Percentiles rank a stretch among this genome's conserved stretches.
Evolutionary conservation across 2,888 invertebrate genomes (phyloP).

Genomic region (Reticulitermes lucifugus): DNA sequence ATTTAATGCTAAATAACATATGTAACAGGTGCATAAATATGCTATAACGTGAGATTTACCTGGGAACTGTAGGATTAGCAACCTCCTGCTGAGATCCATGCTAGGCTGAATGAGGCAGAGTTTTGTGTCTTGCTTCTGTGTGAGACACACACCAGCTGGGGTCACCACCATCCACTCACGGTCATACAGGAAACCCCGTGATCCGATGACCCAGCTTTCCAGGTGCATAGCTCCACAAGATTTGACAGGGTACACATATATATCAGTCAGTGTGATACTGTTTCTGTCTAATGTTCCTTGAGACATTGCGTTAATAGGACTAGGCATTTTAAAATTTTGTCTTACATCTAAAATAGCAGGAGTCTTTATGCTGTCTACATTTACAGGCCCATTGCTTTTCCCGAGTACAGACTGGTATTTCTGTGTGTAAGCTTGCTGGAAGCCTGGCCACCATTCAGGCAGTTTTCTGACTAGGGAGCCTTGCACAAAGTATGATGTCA

Average conservation of each 20-base stretch:
- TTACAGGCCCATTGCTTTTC: neutral
- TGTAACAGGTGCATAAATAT: too few species aligned
- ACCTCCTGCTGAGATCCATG: slow-evolving; percentile 71
- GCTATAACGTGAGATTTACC: slow-evolving; percentile 62
- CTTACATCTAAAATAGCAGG: neutral
- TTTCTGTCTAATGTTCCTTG: neutral
- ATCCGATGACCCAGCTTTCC: slow-evolving; percentile 77
- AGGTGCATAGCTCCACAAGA: slow-evolving; percentile 87
- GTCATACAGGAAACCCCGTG: slow-evolving; percentile 87
- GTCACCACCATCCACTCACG: slow-evolving; percentile 94
- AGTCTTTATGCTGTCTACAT: neutral
- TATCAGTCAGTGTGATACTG: slow-evolving; percentile 61
- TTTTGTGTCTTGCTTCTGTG: slow-evolving; percentile 85
- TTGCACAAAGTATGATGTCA: slow-evolving; percentile 79
- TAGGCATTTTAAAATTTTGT: neutral
- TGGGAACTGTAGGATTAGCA: slow-evolving; percentile 71
- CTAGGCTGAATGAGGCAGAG: slow-evolving; percentile 83
- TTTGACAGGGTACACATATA: slow-evolving; percentile 89
- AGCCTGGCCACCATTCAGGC: slow-evolving; percentile 58
- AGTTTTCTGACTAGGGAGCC: slow-evolving; percentile 62
- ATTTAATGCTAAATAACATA: too few species aligned
- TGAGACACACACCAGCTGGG: slow-evolving; percentile 83
- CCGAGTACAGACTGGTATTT: neutral
- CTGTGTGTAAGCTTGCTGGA: neutral
- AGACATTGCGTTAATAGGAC: too few species aligned